Conservation (phyloP, 1,140 invertebrate species). For the Epicauta chinensis region DNA sequence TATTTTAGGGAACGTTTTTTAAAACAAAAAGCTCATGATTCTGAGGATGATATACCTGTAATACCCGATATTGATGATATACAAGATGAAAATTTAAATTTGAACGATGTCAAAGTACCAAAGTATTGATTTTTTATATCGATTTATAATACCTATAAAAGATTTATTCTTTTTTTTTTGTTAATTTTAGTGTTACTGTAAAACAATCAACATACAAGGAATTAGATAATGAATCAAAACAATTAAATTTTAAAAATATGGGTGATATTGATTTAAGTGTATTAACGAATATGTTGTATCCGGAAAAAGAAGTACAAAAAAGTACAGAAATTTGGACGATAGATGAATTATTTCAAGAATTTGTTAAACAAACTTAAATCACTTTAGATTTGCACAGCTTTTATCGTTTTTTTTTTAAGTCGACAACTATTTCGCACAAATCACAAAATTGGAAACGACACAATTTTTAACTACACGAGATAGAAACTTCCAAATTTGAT, state of each 20-base stretch:
- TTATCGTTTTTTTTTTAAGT: neutral
- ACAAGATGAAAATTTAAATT: conserved; percentile 33
- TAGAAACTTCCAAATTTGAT: too few species aligned
- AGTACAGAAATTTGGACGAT: conserved; percentile 36
- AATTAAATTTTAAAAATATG: conserved; percentile 31
- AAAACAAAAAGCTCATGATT: conserved; percentile 20
- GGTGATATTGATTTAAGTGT: conserved; percentile 38
- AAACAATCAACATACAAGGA: conserved; percentile 40
- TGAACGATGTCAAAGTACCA: conserved; percentile 31
- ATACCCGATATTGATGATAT: conserved; percentile 42
- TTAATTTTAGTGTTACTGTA: conserved; percentile 30
- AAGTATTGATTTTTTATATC: conserved; percentile 5
- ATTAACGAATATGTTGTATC: conserved; percentile 31
- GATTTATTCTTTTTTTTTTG: neutral
- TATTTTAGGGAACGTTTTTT: conserved; percentile 35
- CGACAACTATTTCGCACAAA: too few species aligned
- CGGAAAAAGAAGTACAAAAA: conserved; percentile 35
- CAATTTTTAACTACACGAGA: too few species aligned
- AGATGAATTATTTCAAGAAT: conserved; percentile 33
- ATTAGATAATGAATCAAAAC: conserved; percentile 28
- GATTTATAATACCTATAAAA: neutral
- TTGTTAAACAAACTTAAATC: conserved; percentile 19
- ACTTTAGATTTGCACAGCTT: neutral
- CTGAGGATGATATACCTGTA: conserved; percentile 38
- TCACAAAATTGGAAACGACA: too few species aligned